These are phyloP conservation scores for Greenwoodochromis staneri DNA, from an alignment of 2,113 vertebrate species.

Conservation along the genomic window DNA sequence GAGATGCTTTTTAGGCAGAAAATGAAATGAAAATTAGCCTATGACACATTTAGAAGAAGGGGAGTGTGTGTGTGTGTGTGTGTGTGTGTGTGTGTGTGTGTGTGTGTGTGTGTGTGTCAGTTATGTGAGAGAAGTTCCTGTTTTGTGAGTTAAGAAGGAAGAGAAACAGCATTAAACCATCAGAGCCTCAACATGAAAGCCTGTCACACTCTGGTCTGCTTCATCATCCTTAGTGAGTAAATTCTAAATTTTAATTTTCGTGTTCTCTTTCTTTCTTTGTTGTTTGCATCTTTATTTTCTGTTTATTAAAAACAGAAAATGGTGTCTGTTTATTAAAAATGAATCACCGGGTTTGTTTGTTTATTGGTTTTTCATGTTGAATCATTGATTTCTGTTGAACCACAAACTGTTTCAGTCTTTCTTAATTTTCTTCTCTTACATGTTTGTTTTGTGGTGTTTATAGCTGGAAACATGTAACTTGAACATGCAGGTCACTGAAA, in stretches of 20 bases:
- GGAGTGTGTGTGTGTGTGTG: not conserved
- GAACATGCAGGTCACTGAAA: not conserved
- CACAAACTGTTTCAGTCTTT: not conserved
- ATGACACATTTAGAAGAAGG: not conserved
- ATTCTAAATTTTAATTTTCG: accelerated
- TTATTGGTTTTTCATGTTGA: accelerated
- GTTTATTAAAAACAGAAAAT: not conserved
- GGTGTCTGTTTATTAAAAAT: not conserved
- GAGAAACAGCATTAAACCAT: not conserved
- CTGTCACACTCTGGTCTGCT: not conserved
- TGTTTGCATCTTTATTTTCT: not conserved
- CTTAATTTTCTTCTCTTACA: not conserved
- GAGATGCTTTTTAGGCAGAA: not conserved
- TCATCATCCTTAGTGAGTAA: not conserved
- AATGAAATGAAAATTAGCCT: not conserved
- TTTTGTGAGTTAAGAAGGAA: not conserved
- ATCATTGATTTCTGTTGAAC: not conserved
- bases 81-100: not conserved
- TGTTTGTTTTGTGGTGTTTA: not conserved
- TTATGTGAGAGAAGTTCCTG: not conserved
- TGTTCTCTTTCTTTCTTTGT: not conserved
- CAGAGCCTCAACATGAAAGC: not conserved
- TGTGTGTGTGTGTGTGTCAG: not conserved
- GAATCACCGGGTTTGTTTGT: not conserved
- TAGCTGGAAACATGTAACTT: not conserved